Evolutionary conservation across 2,797 vertebrate species (phyloP).

Genomic region (Sparidentex hasta): DNA sequence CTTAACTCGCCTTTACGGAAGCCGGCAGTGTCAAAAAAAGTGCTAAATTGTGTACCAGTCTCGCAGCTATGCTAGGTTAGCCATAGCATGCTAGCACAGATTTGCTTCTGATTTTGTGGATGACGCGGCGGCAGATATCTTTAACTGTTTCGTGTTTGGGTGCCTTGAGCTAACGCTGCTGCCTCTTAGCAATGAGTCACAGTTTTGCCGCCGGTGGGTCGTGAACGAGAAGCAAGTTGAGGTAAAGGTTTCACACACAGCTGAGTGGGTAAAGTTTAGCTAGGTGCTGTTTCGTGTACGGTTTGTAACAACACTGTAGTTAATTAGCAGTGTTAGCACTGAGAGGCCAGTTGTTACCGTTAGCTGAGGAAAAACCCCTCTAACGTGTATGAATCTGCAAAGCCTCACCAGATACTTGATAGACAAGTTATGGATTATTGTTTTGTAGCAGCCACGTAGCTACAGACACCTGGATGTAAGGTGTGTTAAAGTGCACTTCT

Average conservation of each 20-base stretch:
- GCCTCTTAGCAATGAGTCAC: not conserved
- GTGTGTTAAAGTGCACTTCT: slow-evolving; percentile 26
- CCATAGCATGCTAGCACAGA: slow-evolving; percentile 70
- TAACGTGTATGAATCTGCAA: not conserved
- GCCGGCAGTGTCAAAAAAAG: no score
- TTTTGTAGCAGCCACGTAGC: not conserved
- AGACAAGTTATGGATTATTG: not conserved
- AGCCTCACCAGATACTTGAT: not conserved
- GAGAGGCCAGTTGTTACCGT: slow-evolving; percentile 19
- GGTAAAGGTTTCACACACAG: not conserved
- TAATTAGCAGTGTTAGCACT: slow-evolving; percentile 51
- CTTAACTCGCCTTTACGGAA: not conserved
- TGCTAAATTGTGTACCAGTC: not conserved
- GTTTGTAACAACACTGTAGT: slow-evolving; percentile 41
- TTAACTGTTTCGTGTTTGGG: slow-evolving; percentile 60
- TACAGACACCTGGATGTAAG: slow-evolving; percentile 11
- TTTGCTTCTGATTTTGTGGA: slow-evolving; percentile 41
- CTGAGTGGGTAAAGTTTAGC: slow-evolving; percentile 48
- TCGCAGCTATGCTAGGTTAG: slow-evolving; percentile 52
- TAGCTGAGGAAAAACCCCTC: slow-evolving; percentile 8
- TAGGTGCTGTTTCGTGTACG: slow-evolving; percentile 23
- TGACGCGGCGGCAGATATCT: slow-evolving; percentile 61
- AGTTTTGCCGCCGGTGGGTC: not conserved
- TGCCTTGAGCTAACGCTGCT: slow-evolving; percentile 1
- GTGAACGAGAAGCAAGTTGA: not conserved